Base-by-base conservation (phyloP, 2,113 vertebrate genomes). In the Capreolus pygargus region DNA sequence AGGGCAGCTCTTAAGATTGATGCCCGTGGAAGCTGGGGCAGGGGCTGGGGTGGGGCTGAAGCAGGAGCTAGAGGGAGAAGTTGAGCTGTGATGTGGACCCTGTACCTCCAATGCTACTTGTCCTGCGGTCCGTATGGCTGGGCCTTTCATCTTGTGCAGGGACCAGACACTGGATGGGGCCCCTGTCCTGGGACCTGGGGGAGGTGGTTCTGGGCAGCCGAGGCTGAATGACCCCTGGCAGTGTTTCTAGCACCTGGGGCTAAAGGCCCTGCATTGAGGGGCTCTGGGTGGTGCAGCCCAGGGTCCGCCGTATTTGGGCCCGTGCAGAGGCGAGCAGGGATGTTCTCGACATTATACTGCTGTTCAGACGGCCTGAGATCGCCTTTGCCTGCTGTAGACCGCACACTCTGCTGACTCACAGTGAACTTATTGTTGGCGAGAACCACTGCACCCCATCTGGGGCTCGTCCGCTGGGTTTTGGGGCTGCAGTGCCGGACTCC, bases 391-490 rank as follows among this genome's bases (percentile, higher is more conserved):
- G 45, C 43, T 19, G 16, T 52, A 70, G 45, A 36, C 17, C 17
- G 58, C 54, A 7, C 89, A 79, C 50, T 7, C 84, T 0, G 0
- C 6, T 33, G 76, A 47, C 95, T 94, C n/a, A 33, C 15, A 7
- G 61, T 47, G 89, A 96, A 97, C 94, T 83, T 90, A 54, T 7
- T 90, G 89, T 96, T 96, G 94, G 94, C 33, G 1, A 2, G 84
- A 82, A 47, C 30, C 57, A 25, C 61, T 25, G 1, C 1, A 2
- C 30, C 67, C 91, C 91, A n/a, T 61, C 19, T 97, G 90, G 70
- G 90, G 58, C 87, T 74, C 1, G 5, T 50, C 83, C 1, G 1
- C 90, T 89, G 92, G 85, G 60, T 47, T 82, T 58, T 8, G 52
- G 89, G 81, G 89, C 50, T 0, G 61, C 55, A 7, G 50, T 12